Percentiles rank a stretch among this genome's conserved stretches.
These are phyloP conservation scores for Hydrolagus colliei DNA, from an alignment of 2,797 vertebrate species.

Conservation along the genomic window DNA sequence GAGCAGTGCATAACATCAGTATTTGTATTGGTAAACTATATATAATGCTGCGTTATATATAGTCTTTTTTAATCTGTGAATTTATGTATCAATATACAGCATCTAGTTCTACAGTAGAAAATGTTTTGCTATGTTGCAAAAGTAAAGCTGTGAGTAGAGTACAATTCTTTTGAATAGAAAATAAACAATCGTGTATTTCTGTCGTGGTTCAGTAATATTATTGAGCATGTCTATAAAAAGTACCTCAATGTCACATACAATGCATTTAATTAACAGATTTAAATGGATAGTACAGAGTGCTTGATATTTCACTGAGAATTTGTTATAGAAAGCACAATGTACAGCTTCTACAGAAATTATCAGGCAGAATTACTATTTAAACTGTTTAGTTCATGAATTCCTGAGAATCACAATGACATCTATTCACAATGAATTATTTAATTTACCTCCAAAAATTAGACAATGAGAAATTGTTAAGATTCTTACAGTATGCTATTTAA, in stretches of 20 bases:
- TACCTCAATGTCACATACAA: neutral
- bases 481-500: too few relatives aligned
- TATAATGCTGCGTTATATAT: too few relatives aligned
- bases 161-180: neutral
- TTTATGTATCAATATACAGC: too few relatives aligned
- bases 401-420: neutral
- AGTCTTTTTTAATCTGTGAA: too few relatives aligned
- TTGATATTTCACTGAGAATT: neutral
- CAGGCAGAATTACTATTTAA: neutral
- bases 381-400: neutral
- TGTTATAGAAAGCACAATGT: neutral
- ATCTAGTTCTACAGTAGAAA: too few relatives aligned
- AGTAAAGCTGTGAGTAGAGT: neutral
- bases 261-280: neutral
- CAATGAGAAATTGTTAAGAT: too few relatives aligned
- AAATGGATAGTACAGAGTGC: neutral
- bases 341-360: neutral
- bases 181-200: neutral
- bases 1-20: too few relatives aligned
- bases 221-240: neutral
- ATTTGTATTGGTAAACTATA: too few relatives aligned
- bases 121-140: neutral
- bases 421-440: neutral
- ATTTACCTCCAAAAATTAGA: too few relatives aligned
- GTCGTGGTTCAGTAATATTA: neutral